Evolutionary conservation across 2,113 vertebrate species (phyloP).

Genomic region (Dipodomys stephensi): DNA sequence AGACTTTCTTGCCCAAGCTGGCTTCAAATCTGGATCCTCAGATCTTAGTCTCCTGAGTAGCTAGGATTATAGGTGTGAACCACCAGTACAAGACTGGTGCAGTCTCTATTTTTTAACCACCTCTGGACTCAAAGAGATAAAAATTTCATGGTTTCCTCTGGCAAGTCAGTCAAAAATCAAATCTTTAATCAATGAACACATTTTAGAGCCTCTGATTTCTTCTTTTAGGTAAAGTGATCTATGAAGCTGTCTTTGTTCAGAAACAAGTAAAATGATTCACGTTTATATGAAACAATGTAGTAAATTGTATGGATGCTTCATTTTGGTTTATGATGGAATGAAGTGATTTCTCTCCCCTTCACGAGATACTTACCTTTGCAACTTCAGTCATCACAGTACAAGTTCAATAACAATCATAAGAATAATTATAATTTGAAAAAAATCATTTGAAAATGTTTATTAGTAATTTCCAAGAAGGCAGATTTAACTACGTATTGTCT

Average conservation of each 20-base stretch:
- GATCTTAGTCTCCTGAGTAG: no score
- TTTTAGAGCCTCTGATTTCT: constrained; percentile 13
- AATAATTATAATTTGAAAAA: not conserved
- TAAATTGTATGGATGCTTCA: not conserved
- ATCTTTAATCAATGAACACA: not conserved
- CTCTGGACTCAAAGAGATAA: not conserved
- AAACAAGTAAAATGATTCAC: constrained; percentile 21
- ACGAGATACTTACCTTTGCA: constrained; percentile 29
- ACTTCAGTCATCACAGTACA: not conserved
- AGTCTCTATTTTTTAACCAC: no score
- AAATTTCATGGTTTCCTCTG: constrained; percentile 45
- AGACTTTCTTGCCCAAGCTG: no score
- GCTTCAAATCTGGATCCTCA: no score
- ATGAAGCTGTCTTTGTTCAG: not conserved
- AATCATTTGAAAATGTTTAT: not conserved
- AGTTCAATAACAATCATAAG: not conserved
- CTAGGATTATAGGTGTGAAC: no score
- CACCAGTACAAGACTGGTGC: no score
- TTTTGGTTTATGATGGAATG: constrained; percentile 52
- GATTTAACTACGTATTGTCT: not conserved
- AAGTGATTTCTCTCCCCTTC: constrained; percentile 10
- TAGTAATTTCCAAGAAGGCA: not conserved
- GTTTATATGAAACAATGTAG: not conserved
- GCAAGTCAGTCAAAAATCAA: constrained; percentile 15
- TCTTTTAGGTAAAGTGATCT: constrained; percentile 20